A percentile compares a stretch with the other conserved stretches of the same genome.
Evolutionary conservation across 2,113 vertebrate genomes (phyloP).

Genomic region (Oreochromis aureus): DNA sequence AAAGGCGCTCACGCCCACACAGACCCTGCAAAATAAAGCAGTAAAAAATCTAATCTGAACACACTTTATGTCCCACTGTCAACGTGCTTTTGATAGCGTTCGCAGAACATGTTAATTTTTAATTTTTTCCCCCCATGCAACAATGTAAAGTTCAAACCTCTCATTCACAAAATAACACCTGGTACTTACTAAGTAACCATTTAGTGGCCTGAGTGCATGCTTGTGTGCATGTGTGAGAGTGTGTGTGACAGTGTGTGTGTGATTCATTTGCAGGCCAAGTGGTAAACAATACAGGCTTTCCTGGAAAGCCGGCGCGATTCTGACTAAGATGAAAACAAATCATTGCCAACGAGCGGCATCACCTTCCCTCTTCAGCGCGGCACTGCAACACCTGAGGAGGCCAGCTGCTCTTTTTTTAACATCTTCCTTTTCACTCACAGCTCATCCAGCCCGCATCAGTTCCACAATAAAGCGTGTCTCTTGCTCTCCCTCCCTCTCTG

Average conservation of each 20-base stretch:
- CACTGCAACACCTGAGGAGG: background rate
- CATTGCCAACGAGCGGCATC: background rate
- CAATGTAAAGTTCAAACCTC: conserved; percentile 20
- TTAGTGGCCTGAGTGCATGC: background rate
- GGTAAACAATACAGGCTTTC: conserved; percentile 25
- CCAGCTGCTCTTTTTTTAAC: background rate
- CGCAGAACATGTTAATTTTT: background rate
- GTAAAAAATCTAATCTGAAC: conserved; percentile 22
- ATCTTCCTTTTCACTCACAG: background rate
- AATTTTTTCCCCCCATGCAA: background rate
- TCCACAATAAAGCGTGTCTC: background rate
- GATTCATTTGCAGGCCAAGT: conserved; percentile 12
- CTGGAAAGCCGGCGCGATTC: conserved; percentile 18
- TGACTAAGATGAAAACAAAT: conserved; percentile 20
- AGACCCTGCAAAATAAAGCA: conserved; percentile 20
- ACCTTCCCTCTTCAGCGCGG: background rate
- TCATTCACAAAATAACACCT: conserved; percentile 43
- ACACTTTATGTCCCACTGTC: background rate
- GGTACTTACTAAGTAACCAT: background rate
- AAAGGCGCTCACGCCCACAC: conserved; percentile 34
- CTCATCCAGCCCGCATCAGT: background rate
- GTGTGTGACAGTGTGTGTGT: background rate
- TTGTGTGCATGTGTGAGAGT: background rate
- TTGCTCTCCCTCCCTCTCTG: background rate
- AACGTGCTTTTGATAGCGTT: background rate